Evolutionary conservation across 2,888 invertebrate genomes (phyloP), one percentile per base, ranked within the genome.

Genomic region (Abrostola tripartita): DNA sequence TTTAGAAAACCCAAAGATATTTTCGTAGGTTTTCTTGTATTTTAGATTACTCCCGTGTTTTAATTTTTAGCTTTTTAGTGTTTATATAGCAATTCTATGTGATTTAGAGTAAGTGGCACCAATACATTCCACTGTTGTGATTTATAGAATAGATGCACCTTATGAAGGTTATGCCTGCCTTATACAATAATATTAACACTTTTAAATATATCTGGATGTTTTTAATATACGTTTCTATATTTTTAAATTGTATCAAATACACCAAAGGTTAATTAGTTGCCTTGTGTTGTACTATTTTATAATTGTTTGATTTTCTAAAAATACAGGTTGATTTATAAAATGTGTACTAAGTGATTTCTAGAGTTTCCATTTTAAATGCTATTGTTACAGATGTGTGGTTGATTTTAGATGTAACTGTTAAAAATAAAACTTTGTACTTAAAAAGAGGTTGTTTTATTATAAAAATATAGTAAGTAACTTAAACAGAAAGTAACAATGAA

Each of bases 91-190:
- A 91, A 90, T 88, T 89, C 90, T 92, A 90, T 90, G 94, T 94
- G 94, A 94, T 93, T 87, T 92, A 91, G 88, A 85, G 65, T 93
- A 92, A 92, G 92, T 82, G 83, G 89, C 92, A 92, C 91, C 67
- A 68, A 81, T 84, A 87, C 92, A 92, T 93, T 93, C 94, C 93
- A 92, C 90, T 89, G 85, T 92, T 93, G 93, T 93, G 92, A 93
- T 93, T 89, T 86, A 83, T 90, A 89, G 85, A 85, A 74, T 91
- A 91, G 85, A 78, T 70, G 77, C 76, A 86, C 87, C 85, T 85
- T 85, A 65, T 74, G 65, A 87, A 86, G 82, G 85, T 84, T 42
- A 24, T 40, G 49, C 70, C 61, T 67, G 44, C 59, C 57, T 65
- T 73, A 73, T 63, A 71, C 64, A 68, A 78, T 78, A 71, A 61